Evolutionary conservation across 2,888 invertebrate genomes (phyloP).

Genomic region (Pachycephus smyrnensis): DNA sequence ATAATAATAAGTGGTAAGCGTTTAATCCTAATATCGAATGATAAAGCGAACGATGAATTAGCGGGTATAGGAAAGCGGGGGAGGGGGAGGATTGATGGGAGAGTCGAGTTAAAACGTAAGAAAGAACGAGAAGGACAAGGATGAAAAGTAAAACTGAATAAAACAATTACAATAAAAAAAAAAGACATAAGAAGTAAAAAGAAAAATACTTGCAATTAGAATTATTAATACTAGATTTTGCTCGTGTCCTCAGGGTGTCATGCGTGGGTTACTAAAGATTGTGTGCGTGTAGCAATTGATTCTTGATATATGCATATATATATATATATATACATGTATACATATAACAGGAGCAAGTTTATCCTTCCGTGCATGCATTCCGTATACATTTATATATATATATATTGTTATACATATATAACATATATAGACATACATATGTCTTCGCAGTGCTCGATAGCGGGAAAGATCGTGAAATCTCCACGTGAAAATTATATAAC

Average conservation of each 20-base stretch:
- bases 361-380: background rate
- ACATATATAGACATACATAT: background rate
- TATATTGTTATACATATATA: background rate
- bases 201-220: constrained; percentile 9
- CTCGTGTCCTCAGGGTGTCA: background rate
- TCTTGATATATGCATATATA: background rate
- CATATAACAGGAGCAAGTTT: background rate
- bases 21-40: constrained; percentile 11
- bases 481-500: background rate
- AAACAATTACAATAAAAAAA: constrained; percentile 12
- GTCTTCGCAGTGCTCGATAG: background rate
- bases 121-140: constrained; percentile 8
- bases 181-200: constrained; percentile 5
- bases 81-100: constrained; percentile 6
- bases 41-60: constrained; percentile 16
- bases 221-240: constrained; percentile 37
- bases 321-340: background rate
- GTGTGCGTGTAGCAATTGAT: constrained; percentile 6
- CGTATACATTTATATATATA: background rate
- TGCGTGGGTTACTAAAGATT: constrained; percentile 7
- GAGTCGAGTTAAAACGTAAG: constrained; percentile 15
- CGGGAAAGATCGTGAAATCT: background rate
- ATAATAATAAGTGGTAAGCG: constrained; percentile 6
- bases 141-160: constrained; percentile 13
- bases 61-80: background rate